Percentiles rank a stretch among this genome's conserved stretches.
Conservation (phyloP, 2,113 vertebrate species). For the Todiramphus saurophagus region DNA sequence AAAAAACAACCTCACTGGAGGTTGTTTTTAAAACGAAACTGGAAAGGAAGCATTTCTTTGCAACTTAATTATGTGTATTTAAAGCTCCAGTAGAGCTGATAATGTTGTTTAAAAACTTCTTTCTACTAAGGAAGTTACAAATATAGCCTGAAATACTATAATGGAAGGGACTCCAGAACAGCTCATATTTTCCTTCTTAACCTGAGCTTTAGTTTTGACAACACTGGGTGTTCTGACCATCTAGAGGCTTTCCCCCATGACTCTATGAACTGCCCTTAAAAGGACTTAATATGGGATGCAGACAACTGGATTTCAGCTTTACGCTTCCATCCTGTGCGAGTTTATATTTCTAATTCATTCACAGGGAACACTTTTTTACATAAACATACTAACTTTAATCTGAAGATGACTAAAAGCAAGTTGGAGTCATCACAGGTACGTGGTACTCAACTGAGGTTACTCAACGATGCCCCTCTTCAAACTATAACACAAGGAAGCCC, state of each 20-base stretch:
- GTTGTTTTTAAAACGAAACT: background rate
- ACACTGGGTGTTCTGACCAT: background rate
- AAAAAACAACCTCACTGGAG: background rate
- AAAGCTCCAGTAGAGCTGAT: slow-evolving; percentile 47
- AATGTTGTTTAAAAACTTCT: slow-evolving; percentile 46
- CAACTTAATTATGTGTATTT: slow-evolving; percentile 56
- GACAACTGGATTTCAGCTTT: background rate
- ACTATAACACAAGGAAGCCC: background rate
- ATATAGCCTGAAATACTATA: slow-evolving; percentile 19
- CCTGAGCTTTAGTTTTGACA: background rate
- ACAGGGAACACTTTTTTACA: background rate
- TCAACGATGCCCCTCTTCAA: background rate
- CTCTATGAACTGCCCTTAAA: background rate
- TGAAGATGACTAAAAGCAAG: background rate
- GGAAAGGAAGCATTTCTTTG: slow-evolving; percentile 5
- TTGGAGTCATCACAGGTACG: fast-evolving
- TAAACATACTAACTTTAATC: background rate
- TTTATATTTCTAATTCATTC: background rate
- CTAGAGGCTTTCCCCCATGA: background rate
- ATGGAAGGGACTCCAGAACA: background rate
- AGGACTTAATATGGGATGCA: background rate
- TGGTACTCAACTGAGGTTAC: background rate
- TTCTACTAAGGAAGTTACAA: slow-evolving; percentile 1
- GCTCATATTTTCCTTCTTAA: background rate
- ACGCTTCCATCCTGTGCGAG: background rate